Evolutionary conservation across 2,888 invertebrate species (phyloP), one percentile per base, ranked within the genome.

Genomic region (Portevinia maculata): DNA sequence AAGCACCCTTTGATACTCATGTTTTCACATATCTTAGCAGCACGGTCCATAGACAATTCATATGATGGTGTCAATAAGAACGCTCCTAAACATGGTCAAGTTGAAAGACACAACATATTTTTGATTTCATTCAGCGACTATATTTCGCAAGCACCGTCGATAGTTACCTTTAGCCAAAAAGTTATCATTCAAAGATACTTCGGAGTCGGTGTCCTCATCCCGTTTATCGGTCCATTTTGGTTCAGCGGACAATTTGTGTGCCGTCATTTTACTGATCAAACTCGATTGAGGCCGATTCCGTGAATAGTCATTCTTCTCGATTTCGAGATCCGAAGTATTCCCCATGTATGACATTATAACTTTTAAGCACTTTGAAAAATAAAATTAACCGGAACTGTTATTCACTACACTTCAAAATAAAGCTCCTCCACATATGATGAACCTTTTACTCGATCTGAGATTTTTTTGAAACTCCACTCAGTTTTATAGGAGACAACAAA

Each of bases 1-100:
- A 96, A 96, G 87, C 96, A 95, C 64, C 96, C 96, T 87, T 95
- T 94, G 91, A 96, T 96, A 91, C 95, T 96, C 94, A 96, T 95
- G 90, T 96, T 96, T 92, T 96, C 96, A 91, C 96, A 96, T 88
- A 96, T 96, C 86, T 94, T 92, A 44, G 96, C 95, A 1, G 96
- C 96, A 86, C 96, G 95, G 91, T 96, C 96, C 93, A 96, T 94
- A 88, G 94, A 95, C 86, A 96, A 92, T 88, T 96, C 96, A 91
- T 96, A 95, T 62, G 96, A 96, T 44, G 96, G 96, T 50, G 96
- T 96, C 86, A 96, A 92, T 57, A 96, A 93, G 90, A 96, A 96
- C 41, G 96, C 96, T 55, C 94, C 94, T 91, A 88, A 86, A 91
- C 55, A 21, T 37, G 28, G 9, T 24, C 32, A 53, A 39, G 50